These are phyloP conservation scores for Hippotragus niger DNA, from an alignment of 2,113 vertebrate species.

Conservation along the genomic window DNA sequence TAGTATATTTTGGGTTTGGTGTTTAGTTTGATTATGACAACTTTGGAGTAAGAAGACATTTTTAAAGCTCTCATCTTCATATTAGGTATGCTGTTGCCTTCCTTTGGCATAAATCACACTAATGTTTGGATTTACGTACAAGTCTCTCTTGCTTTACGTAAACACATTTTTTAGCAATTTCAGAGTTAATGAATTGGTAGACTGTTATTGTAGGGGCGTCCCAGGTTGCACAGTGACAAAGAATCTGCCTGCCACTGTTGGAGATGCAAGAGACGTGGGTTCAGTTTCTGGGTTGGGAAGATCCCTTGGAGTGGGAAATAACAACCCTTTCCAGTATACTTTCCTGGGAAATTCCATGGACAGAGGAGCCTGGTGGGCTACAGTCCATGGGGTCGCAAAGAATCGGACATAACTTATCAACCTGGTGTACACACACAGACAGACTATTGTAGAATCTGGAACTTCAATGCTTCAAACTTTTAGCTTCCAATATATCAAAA, in stretches of 20 bases:
- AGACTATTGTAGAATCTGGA: not conserved
- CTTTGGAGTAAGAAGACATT: not conserved
- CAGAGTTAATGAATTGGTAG: not conserved
- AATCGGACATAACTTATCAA: not conserved
- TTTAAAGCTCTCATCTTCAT: not conserved
- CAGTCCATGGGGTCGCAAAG: not conserved
- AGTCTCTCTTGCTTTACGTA: not conserved
- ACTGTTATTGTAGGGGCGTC: not conserved
- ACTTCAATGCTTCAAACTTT: not conserved
- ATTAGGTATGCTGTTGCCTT: not conserved
- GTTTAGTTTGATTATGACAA: slow-evolving; percentile 3
- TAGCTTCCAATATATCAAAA: not conserved
- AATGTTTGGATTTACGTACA: slow-evolving; percentile 12
- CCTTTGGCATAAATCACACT: not conserved
- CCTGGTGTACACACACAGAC: not conserved
- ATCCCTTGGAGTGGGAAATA: not conserved
- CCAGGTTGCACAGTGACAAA: not conserved
- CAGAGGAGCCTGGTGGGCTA: not conserved
- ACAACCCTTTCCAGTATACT: not conserved
- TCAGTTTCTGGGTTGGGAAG: not conserved
- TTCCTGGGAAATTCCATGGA: not conserved
- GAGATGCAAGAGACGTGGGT: not conserved
- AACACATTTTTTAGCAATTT: not conserved
- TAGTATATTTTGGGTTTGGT: not conserved
- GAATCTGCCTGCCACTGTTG: not conserved